Percentiles rank a stretch among this genome's conserved stretches.
Conservation (phyloP, 2,888 invertebrate genomes). For the Platycheirus rosarum region DNA sequence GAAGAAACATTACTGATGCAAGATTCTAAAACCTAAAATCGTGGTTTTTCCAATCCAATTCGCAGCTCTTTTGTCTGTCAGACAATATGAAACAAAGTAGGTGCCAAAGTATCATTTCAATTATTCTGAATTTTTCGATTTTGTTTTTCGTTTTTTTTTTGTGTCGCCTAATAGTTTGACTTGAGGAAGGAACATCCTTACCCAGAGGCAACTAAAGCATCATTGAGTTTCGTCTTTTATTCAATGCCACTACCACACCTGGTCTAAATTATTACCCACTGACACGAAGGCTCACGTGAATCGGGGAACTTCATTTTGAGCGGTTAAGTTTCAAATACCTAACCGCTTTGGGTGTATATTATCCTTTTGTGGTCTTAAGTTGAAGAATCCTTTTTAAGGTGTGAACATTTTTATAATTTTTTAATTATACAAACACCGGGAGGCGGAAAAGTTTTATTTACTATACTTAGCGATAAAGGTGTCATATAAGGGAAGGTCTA, state of each 20-base stretch:
- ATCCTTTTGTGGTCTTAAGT: constrained; percentile 22
- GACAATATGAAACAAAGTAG: constrained; percentile 24
- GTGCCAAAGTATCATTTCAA: constrained; percentile 36
- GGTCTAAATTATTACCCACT: constrained; percentile 60
- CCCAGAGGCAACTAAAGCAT: constrained; percentile 20
- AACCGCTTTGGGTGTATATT: constrained; percentile 38
- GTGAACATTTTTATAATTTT: constrained; percentile 73
- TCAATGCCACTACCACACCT: constrained; percentile 52
- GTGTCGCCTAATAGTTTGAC: constrained; percentile 8
- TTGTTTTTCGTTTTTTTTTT: background rate
- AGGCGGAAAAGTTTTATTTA: constrained; percentile 43
- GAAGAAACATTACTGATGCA: background rate
- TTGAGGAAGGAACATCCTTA: constrained; percentile 26
- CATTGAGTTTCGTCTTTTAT: constrained; percentile 22
- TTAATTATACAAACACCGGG: constrained; percentile 56
- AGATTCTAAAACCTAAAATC: background rate
- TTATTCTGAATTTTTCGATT: constrained; percentile 11
- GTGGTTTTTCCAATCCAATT: constrained; percentile 38
- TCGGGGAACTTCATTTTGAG: constrained; percentile 64
- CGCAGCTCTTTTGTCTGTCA: constrained; percentile 28
- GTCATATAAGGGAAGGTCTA: constrained; percentile 23
- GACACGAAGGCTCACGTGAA: constrained; percentile 70
- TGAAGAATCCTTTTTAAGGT: constrained; percentile 67
- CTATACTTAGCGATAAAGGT: constrained; percentile 25
- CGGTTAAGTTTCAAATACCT: constrained; percentile 68